Evolutionary conservation across 2,113 vertebrate species (phyloP).

Genomic region (Scomber colias): DNA sequence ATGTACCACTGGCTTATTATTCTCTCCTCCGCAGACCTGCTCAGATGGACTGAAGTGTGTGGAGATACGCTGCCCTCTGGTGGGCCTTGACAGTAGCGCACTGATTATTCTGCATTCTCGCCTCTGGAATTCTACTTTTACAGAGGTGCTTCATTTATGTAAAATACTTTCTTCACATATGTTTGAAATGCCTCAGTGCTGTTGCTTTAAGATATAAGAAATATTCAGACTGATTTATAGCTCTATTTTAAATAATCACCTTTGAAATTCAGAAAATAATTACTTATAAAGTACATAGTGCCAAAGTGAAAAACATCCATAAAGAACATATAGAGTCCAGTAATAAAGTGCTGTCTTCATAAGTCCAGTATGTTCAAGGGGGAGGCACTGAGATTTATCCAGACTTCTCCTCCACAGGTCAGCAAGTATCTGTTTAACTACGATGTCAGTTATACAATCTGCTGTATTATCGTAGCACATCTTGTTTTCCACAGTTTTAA

Average conservation of each 20-base stretch:
- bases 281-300: no score
- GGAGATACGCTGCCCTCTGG: conserved; percentile 89
- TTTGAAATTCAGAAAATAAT: no score
- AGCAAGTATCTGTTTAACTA: no score
- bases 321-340: no score
- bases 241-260: neutral
- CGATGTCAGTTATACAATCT: no score
- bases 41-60: conserved; percentile 86
- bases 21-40: conserved; percentile 83
- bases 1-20: neutral
- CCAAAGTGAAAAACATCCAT: no score
- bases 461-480: no score
- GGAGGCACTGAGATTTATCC: no score
- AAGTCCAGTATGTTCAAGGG: no score
- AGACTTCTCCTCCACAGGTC: no score
- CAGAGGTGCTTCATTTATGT: conserved; percentile 83
- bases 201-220: neutral
- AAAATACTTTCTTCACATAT: neutral
- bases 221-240: neutral
- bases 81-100: conserved; percentile 90
- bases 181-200: neutral
- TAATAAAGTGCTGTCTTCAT: no score
- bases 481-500: no score
- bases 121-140: conserved; percentile 92
- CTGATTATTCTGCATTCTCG: conserved; percentile 85